These are phyloP conservation scores for Gonatopus flavifemur DNA, from an alignment of 1,140 invertebrate genomes.

Conservation along the genomic window DNA sequence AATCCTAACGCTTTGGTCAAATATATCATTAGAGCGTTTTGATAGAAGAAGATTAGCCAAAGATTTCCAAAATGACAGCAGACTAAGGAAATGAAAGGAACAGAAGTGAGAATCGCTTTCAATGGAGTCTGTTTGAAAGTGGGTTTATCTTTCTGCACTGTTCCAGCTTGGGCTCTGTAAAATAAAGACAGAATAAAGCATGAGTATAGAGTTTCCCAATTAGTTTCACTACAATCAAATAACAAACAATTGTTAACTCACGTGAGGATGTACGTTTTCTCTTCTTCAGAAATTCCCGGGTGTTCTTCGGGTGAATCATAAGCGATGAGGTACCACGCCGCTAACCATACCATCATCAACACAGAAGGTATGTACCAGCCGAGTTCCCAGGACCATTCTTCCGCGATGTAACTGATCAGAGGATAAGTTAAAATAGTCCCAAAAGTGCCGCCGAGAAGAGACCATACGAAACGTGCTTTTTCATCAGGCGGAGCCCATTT, in stretches of 20 bases:
- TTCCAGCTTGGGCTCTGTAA: conserved; percentile 34
- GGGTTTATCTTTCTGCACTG: conserved; percentile 23
- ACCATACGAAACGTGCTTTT: conserved; percentile 71
- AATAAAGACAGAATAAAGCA: neutral
- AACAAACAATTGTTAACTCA: conserved; percentile 21
- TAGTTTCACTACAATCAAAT: neutral
- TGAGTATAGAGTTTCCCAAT: neutral
- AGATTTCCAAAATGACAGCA: conserved; percentile 71
- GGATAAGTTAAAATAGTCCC: conserved; percentile 76
- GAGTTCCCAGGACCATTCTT: conserved; percentile 67
- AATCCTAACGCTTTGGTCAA: conserved; percentile 70
- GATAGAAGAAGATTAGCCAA: conserved; percentile 77
- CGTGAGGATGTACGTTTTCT: conserved; percentile 73
- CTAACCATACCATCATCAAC: conserved; percentile 63
- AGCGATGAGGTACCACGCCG: conserved; percentile 65
- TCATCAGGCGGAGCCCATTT: conserved; percentile 72
- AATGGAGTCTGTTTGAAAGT: conserved; percentile 33
- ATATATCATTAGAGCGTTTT: conserved; percentile 78
- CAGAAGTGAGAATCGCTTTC: conserved; percentile 60
- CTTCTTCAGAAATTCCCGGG: conserved; percentile 70
- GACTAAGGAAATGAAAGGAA: conserved; percentile 68
- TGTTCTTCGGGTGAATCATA: conserved; percentile 72
- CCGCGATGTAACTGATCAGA: conserved; percentile 65
- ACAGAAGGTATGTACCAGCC: conserved; percentile 72
- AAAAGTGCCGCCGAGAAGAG: conserved; percentile 71